Conservation (phyloP, 2,113 vertebrate genomes). For the Eolophus roseicapilla region DNA sequence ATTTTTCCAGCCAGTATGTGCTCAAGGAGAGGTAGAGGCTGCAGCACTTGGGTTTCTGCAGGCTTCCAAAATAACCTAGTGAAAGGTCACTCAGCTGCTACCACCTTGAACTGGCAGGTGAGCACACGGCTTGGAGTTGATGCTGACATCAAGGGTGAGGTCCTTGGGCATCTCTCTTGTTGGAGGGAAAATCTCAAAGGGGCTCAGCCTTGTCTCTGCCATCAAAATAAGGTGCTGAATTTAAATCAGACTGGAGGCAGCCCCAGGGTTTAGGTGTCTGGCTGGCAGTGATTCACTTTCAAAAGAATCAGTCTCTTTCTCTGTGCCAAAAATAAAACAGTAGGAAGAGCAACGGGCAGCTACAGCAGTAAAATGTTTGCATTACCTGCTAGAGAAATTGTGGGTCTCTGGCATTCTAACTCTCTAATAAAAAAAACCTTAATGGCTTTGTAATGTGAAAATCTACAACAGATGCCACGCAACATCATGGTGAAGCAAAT, state of each 20-base stretch:
- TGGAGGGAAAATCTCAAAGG: neutral
- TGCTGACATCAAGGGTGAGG: neutral
- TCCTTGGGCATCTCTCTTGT: neutral
- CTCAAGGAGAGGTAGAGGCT: neutral
- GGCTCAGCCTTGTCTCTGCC: neutral
- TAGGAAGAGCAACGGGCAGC: neutral
- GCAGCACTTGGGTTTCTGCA: neutral
- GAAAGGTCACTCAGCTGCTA: neutral
- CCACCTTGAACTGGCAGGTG: neutral
- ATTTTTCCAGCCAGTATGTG: neutral
- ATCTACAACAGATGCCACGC: neutral
- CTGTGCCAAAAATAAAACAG: conserved; percentile 1
- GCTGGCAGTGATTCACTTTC: neutral
- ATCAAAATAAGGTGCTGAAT: neutral
- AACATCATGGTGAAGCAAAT: neutral
- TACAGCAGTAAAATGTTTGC: neutral
- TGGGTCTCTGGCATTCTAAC: neutral
- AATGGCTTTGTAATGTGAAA: conserved; percentile 2
- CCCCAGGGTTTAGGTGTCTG: neutral
- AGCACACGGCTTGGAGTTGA: neutral
- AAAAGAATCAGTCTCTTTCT: neutral
- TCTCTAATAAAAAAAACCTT: neutral
- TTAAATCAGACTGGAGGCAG: neutral
- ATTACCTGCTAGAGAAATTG: neutral
- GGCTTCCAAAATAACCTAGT: neutral